Conservation (phyloP, 2,113 vertebrate genomes). For the Mormyrus iriodes region DNA sequence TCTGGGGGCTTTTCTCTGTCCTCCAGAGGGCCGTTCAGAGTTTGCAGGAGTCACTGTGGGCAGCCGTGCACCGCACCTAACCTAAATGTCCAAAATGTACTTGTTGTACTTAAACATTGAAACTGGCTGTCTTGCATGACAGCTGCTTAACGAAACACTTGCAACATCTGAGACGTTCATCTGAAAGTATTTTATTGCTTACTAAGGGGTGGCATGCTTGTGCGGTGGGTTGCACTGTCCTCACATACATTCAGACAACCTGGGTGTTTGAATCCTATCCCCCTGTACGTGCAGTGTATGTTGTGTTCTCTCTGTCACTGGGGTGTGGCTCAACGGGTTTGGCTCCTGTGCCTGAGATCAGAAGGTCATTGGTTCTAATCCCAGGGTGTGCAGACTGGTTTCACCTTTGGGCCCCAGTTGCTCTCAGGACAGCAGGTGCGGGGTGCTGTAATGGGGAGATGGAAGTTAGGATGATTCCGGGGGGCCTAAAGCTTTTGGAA, state of each 20-base stretch:
- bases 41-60: background rate
- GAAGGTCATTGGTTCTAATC: background rate
- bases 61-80: too few relatives aligned
- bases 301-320: background rate
- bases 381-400: background rate
- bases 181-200: background rate
- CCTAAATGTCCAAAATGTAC: background rate
- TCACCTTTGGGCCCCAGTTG: background rate
- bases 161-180: background rate
- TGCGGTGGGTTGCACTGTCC: background rate
- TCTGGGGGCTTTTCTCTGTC: background rate
- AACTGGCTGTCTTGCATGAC: background rate
- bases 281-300: background rate
- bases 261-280: background rate
- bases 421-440: background rate
- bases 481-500: background rate
- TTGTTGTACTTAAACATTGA: background rate
- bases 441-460: background rate
- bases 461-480: background rate
- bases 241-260: background rate
- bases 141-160: background rate
- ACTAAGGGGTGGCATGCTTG: background rate
- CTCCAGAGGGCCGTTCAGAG: too few relatives aligned
- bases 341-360: background rate
- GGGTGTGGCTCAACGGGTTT: background rate